Conservation (phyloP, 1,140 invertebrate species). For the Bacillus rossius region DNA sequence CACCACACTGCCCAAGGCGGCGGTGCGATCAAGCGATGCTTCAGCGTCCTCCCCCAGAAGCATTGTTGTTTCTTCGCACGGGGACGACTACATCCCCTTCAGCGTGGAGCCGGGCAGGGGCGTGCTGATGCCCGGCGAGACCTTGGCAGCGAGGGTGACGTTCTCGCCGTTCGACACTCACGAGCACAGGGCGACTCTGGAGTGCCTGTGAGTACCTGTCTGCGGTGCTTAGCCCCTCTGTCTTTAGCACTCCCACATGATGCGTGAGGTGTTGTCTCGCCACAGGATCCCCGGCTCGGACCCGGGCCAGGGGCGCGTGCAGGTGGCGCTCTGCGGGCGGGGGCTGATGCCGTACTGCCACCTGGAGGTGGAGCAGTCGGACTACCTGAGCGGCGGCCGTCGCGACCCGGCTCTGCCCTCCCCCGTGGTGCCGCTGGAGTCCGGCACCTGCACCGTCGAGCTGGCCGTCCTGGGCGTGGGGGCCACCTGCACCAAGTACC, state of each 20-base stretch:
- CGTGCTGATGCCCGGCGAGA: constrained; percentile 24
- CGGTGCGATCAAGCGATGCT: not conserved
- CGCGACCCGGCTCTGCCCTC: constrained; percentile 32
- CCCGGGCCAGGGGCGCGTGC: constrained; percentile 20
- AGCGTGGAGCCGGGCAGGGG: constrained; percentile 31
- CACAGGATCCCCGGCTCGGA: constrained; percentile 35
- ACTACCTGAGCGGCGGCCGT: constrained; percentile 44
- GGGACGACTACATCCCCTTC: constrained; percentile 23
- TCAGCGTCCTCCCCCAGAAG: not conserved
- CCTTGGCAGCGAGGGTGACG: constrained; percentile 21
- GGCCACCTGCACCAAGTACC: constrained; percentile 26
- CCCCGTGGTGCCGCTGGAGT: constrained; percentile 31
- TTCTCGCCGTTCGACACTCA: constrained; percentile 36
- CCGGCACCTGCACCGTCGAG: constrained; percentile 43
- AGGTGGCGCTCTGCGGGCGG: constrained; percentile 28
- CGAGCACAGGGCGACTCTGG: constrained; percentile 27
- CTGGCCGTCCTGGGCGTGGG: constrained; percentile 46
- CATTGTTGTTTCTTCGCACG: not conserved
- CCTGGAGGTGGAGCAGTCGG: constrained; percentile 46
- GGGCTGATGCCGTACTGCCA: constrained; percentile 49
- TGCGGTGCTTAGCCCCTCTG: not conserved
- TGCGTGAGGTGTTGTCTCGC: too few species aligned
- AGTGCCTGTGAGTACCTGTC: not conserved
- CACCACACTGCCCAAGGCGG: not conserved
- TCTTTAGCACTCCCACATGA: not conserved